Percentiles rank a stretch among this genome's conserved stretches.
phyloP scores from a whole-genome alignment of 2,797 vertebrate species.

The Lagorchestes hirsutus region DNA sequence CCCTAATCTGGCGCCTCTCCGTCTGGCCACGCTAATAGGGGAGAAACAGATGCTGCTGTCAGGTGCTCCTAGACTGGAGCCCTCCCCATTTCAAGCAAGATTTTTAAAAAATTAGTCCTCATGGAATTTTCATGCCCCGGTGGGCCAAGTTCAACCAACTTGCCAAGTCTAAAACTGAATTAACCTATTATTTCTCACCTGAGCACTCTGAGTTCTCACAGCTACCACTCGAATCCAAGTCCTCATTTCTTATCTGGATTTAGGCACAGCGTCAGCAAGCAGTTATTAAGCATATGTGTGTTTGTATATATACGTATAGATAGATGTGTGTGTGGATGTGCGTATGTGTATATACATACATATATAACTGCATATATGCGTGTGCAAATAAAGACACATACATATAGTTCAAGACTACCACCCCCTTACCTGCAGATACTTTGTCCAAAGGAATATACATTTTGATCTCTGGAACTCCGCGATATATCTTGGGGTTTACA shows the following conservation, averaged over 20 bases:
- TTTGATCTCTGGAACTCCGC: too few relatives aligned
- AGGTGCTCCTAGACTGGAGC: not conserved
- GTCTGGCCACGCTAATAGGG: not conserved
- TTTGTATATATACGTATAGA: too few relatives aligned
- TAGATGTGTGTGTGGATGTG: too few relatives aligned
- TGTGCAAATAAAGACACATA: too few relatives aligned
- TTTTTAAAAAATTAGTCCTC: not conserved
- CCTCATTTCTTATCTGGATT: not conserved
- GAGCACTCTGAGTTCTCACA: not conserved
- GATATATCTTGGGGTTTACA: too few relatives aligned
- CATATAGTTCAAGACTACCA: too few relatives aligned
- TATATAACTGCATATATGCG: too few relatives aligned
- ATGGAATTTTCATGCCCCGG: not conserved
- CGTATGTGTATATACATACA: too few relatives aligned
- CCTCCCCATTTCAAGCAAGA: not conserved
- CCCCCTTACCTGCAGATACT: too few relatives aligned
- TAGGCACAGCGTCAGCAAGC: not conserved
- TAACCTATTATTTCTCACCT: not conserved
- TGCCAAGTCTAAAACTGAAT: accelerated
- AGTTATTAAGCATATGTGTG: not conserved
- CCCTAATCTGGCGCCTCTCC: not conserved
- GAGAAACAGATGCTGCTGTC: not conserved
- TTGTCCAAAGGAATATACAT: too few relatives aligned
- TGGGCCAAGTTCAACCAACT: not conserved
- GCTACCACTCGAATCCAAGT: not conserved